These are phyloP conservation scores for Matsumurasca onukii DNA, from an alignment of 1,140 invertebrate species.

Conservation along the genomic window DNA sequence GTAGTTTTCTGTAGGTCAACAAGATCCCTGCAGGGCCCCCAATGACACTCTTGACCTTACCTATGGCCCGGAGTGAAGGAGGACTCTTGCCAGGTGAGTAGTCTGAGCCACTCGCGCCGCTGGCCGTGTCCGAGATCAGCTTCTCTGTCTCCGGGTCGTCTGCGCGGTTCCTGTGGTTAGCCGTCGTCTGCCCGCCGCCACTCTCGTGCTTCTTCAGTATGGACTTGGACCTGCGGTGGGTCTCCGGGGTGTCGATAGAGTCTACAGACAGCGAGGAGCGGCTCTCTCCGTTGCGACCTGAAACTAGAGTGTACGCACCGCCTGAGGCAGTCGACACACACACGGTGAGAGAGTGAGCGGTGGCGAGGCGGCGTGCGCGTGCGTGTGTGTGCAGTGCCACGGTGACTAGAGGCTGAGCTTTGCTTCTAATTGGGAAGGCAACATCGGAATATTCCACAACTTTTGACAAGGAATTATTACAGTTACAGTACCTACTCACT, in stretches of 20 bases:
- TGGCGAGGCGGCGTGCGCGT: too few relatives aligned
- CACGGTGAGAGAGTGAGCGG: neutral
- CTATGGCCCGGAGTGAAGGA: slow-evolving; percentile 3
- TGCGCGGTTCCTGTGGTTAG: slow-evolving; percentile 48
- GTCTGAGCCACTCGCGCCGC: slow-evolving; percentile 44
- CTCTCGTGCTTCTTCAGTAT: slow-evolving; percentile 74
- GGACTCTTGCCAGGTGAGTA: slow-evolving; percentile 48
- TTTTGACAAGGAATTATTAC: too few relatives aligned
- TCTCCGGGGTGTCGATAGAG: slow-evolving; percentile 68
- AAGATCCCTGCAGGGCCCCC: too few relatives aligned
- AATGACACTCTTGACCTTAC: too few relatives aligned
- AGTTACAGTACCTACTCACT: too few relatives aligned
- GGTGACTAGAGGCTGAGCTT: too few relatives aligned
- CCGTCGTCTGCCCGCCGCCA: slow-evolving; percentile 8
- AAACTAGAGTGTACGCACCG: slow-evolving; percentile 40
- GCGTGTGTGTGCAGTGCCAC: too few relatives aligned
- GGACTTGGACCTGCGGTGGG: slow-evolving; percentile 67
- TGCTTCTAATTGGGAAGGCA: too few relatives aligned
- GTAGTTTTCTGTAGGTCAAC: too few relatives aligned
- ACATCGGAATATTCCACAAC: too few relatives aligned
- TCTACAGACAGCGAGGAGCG: slow-evolving; percentile 70
- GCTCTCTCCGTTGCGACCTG: slow-evolving; percentile 60
- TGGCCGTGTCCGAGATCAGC: slow-evolving; percentile 60
- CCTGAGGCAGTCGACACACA: neutral
- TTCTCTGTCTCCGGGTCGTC: slow-evolving; percentile 74